These are phyloP conservation scores for Coranthus polyacanthus DNA, from an alignment of 2,797 vertebrate species.

Conservation along the genomic window DNA sequence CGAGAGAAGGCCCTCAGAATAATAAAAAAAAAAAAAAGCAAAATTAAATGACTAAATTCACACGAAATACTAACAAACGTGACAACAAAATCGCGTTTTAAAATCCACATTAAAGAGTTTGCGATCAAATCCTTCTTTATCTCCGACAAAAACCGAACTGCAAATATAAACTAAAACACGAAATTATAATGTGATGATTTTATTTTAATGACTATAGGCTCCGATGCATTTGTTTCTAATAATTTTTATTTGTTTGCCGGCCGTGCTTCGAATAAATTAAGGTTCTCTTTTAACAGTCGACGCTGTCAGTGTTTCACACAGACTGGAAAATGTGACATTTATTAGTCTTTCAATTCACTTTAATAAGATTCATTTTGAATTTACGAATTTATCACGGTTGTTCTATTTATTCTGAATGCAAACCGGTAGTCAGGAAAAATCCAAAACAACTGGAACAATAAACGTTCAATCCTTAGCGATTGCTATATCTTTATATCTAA, in stretches of 20 bases:
- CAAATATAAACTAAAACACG: background rate
- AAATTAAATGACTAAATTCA: background rate
- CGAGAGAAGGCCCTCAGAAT: slow-evolving; percentile 54
- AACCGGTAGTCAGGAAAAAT: background rate
- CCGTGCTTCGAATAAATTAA: slow-evolving; percentile 15
- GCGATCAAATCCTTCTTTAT: background rate
- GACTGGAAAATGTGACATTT: slow-evolving; percentile 20
- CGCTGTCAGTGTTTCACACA: slow-evolving; percentile 8
- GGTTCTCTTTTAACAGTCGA: slow-evolving; percentile 6
- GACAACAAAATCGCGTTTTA: background rate
- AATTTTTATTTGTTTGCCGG: background rate
- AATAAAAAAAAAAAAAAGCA: slow-evolving; percentile 5
- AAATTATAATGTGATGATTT: slow-evolving; percentile 14
- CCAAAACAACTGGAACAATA: background rate
- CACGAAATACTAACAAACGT: background rate
- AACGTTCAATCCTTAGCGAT: background rate
- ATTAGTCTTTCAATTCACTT: background rate
- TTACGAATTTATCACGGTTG: background rate
- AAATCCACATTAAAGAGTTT: background rate
- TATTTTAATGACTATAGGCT: background rate
- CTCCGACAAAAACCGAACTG: background rate
- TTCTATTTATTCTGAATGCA: background rate
- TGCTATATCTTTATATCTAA: background rate
- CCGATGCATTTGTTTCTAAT: background rate
- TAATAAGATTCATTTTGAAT: slow-evolving; percentile 7